Base-by-base conservation (phyloP, 2,888 invertebrate genomes). In the Leptura quadrifasciata region DNA sequence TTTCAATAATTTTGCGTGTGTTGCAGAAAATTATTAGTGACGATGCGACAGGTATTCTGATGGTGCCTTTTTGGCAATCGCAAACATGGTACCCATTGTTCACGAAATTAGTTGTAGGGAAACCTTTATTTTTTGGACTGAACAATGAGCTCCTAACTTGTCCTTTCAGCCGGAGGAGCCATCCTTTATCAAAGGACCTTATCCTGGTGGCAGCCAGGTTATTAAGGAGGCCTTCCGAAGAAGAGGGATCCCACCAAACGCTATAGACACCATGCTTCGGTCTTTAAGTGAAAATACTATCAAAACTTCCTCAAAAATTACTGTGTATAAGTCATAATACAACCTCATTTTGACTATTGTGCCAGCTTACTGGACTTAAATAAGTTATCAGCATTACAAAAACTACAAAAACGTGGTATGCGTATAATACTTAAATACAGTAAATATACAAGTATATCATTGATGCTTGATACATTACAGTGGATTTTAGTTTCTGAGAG, bases 41-140 rank as follows among this genome's bases (percentile, higher is more conserved):
- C 17, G 18, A 55, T 4, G 55, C 55, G 8, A 9, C n/a, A 17
- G 17, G 55, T 15, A 60, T 60, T 12, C 6, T 24, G 2, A 10
- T 60, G 8, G 21, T 60, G 21, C 24, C 24, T 8, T 21, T 15
- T n/a, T 24, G 58, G 58, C 20, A 8, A 9, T 60, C 21, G 9
- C 58, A 60, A 21, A 8, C 58, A 10, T 60, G 24, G 58, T 60
- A 60, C 24, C 58, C 58, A 15, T 21, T 60, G 12, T 60, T 60
- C 27, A 9, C 8, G 21, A 24, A 10, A 20, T 24, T 60, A 12
- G 6, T 9, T 20, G 8, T 9, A 17, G 31, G 21, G 3, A n/a
- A 24, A 18, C 8, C 20, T 10, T 8, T 68, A 52, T 54, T 21
- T 21, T 54, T 54, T 17, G 54, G 54, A 54, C 68, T 21, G 2